Evolutionary conservation across 2,797 vertebrate species (phyloP).

Genomic region (Antennarius maculatus): DNA sequence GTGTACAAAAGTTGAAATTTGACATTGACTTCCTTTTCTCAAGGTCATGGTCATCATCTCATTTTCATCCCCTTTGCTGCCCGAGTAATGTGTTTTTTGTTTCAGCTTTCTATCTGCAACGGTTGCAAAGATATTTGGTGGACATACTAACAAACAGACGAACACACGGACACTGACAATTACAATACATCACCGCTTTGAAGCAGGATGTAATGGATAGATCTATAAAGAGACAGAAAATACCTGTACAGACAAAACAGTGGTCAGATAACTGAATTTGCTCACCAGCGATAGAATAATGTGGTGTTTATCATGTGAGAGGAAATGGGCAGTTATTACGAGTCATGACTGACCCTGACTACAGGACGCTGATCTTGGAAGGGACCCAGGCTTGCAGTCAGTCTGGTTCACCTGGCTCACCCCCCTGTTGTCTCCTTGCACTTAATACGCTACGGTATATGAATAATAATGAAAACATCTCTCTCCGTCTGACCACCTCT

Average conservation of each 20-base stretch:
- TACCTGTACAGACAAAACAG: conserved; percentile 1
- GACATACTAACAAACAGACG: too few relatives aligned
- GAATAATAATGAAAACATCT: conserved; percentile 67
- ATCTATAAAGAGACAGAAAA: background rate
- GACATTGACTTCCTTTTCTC: too few relatives aligned
- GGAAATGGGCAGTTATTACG: conserved; percentile 41
- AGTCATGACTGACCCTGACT: conserved; percentile 26
- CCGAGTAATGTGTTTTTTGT: too few relatives aligned
- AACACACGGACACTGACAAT: too few relatives aligned
- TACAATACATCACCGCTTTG: too few relatives aligned
- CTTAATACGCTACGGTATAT: conserved; percentile 41
- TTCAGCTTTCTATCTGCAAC: too few relatives aligned
- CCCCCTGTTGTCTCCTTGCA: conserved; percentile 22
- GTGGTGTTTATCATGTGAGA: conserved; percentile 37
- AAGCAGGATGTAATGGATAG: too few relatives aligned
- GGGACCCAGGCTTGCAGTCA: background rate
- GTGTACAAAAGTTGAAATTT: too few relatives aligned
- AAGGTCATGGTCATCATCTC: too few relatives aligned
- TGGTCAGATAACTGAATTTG: conserved; percentile 11
- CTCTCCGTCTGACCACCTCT: conserved; percentile 39
- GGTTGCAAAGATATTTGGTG: too few relatives aligned
- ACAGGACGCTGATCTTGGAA: background rate
- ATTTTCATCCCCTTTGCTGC: too few relatives aligned
- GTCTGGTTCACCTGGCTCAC: conserved; percentile 1
- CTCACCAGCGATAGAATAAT: background rate